phyloP scores from a whole-genome alignment of 2,888 invertebrate species.

The Alsophila aescularia region DNA sequence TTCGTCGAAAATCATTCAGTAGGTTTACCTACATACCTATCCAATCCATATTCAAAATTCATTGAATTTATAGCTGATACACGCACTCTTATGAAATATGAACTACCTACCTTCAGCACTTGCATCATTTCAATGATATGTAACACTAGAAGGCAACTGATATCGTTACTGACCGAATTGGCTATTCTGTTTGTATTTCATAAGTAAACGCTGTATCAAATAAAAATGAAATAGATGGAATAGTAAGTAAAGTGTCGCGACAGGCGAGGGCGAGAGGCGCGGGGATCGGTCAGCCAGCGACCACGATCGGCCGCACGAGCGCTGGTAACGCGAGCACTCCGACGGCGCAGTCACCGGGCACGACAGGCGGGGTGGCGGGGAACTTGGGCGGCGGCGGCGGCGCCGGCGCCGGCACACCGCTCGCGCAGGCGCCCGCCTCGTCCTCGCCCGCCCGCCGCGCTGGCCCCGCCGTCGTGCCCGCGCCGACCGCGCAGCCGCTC shows the following conservation, averaged over 20 bases:
- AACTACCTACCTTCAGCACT: not conserved
- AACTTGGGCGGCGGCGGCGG: conserved; percentile 41
- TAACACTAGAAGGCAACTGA: too few species aligned
- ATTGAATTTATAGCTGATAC: not conserved
- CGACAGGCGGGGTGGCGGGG: conserved; percentile 39
- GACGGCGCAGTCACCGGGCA: conserved; percentile 70
- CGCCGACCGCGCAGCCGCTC: conserved; percentile 75
- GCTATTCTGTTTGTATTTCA: conserved; percentile 10
- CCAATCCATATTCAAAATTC: not conserved
- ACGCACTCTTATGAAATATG: not conserved
- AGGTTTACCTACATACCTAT: conserved; percentile 9
- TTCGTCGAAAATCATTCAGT: not conserved
- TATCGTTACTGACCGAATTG: too few species aligned
- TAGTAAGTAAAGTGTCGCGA: conserved; percentile 39
- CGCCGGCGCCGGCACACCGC: conserved; percentile 37
- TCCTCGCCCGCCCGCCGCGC: conserved; percentile 79
- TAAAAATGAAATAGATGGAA: conserved; percentile 4
- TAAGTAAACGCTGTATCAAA: conserved; percentile 3
- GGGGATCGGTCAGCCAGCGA: conserved; percentile 73
- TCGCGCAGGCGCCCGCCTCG: conserved; percentile 43
- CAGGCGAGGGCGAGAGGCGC: conserved; percentile 84
- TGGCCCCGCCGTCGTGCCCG: conserved; percentile 71
- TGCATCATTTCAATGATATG: too few species aligned
- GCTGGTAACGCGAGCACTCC: conserved; percentile 82
- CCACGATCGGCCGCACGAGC: conserved; percentile 86